Base-by-base conservation (phyloP, 2,888 invertebrate genomes). In the Corbicula japonica region DNA sequence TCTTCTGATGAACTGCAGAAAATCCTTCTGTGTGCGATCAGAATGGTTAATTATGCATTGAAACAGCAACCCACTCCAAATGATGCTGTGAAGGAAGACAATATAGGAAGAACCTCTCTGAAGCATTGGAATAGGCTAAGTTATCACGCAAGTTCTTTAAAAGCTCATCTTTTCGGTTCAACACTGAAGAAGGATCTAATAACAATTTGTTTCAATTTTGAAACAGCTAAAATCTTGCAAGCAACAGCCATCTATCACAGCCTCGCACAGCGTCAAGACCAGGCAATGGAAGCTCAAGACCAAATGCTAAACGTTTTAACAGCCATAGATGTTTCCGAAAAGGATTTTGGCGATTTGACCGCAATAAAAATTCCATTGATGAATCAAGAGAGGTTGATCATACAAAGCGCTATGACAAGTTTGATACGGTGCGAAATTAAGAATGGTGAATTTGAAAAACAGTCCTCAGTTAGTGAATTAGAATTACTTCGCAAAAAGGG, bases 41-140 rank as follows among this genome's bases (percentile, higher is more conserved):
- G 65, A 52, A 79, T 74, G 74, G 28, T 79, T 18, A 60, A 74
- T 38, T 34, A 41, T 26, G 74, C 75, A 15, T 30, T 78, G 15
- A 15, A 30, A 41, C 38, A 28, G 5, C 50, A 58, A 8, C 1
- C 34, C 4, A 44, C 56, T 23, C 74, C 74, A 44, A 30, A 61
- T 32, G 61, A 72, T 26, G 65, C 35, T 26, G 30, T 65, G n/a
- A 32, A 65, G 23, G 34, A 34, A 34, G 50, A 50, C 15, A 48
- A 52, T 35, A 34, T 65, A 23, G 65, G 52, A 8, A 66, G 66
- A 63, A 63, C 62, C n/a, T 23, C 52, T 2, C 52, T 80, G 6
- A 56, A 68, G 15, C 46, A 69, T 10, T 80, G 80, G 80, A 80
- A 56, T 30, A 71, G 38, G 48, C 28, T 80, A 18, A 72, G 68